phyloP scores from a whole-genome alignment of 1,140 invertebrate genomes.

The Calycopis cecrops region DNA sequence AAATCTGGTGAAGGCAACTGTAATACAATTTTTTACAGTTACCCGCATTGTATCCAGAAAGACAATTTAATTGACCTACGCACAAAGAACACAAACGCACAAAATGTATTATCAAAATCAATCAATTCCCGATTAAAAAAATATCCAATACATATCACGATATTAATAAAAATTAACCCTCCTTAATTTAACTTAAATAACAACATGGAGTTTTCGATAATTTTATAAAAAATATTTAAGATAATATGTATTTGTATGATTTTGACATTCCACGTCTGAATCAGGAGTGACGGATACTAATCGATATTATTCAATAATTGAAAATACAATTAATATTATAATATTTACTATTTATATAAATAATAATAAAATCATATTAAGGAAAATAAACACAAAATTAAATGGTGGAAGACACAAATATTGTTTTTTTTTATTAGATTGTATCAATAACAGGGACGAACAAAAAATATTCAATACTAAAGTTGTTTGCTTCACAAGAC shows the following conservation, averaged over 20 bases:
- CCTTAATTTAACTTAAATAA: slow-evolving; percentile 5
- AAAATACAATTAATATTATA: not conserved
- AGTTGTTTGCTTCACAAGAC: too few relatives aligned
- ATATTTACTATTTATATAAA: too few relatives aligned
- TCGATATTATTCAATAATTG: not conserved
- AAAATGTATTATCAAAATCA: slow-evolving; percentile 7
- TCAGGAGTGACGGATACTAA: slow-evolving; percentile 6
- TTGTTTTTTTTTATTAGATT: too few relatives aligned
- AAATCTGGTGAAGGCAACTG: too few relatives aligned
- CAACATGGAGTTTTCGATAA: slow-evolving; percentile 4
- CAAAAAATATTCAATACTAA: too few relatives aligned
- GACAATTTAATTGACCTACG: too few relatives aligned
- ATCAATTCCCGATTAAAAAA: slow-evolving; percentile 3
- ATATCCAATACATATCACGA: slow-evolving; percentile 10
- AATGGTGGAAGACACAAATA: too few relatives aligned
- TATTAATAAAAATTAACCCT: slow-evolving; percentile 9
- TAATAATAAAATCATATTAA: too few relatives aligned
- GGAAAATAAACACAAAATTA: too few relatives aligned
- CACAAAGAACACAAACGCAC: slow-evolving; percentile 3
- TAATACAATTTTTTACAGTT: too few relatives aligned
- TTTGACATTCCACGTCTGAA: not conserved
- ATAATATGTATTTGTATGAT: slow-evolving; percentile 4
- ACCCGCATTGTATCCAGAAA: too few relatives aligned
- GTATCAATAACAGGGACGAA: too few relatives aligned
- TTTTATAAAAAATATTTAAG: not conserved